Percentiles rank a stretch among this genome's conserved stretches.
phyloP scores from a whole-genome alignment of 2,797 vertebrate genomes.

The Typhlichthys subterraneus region DNA sequence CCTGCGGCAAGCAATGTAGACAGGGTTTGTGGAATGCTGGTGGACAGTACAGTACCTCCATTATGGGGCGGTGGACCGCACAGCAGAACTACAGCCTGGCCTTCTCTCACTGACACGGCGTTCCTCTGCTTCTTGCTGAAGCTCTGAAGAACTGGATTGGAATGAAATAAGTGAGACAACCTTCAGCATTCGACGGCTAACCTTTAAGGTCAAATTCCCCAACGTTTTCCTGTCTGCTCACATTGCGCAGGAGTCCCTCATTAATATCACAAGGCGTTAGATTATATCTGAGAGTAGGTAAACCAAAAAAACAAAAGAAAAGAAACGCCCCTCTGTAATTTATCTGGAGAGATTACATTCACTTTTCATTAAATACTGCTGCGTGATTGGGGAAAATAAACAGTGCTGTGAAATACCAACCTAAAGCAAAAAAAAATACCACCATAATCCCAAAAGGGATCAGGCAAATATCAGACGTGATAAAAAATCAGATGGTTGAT shows the following conservation, averaged over 20 bases:
- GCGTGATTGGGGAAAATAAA: constrained; percentile 50
- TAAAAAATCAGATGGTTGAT: constrained; percentile 1
- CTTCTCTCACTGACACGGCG: constrained; percentile 87
- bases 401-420: constrained; percentile 51
- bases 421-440: constrained; percentile 65
- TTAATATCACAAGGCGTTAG: constrained; percentile 25
- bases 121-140: constrained; percentile 87
- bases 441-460: constrained; percentile 45
- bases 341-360: constrained; percentile 52
- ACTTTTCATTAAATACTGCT: constrained; percentile 74
- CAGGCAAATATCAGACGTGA: constrained; percentile 36
- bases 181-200: constrained; percentile 29
- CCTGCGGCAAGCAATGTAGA: constrained; percentile 32
- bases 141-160: constrained; percentile 87
- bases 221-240: constrained; percentile 24
- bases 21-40: background rate
- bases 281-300: constrained; percentile 23
- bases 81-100: constrained; percentile 93
- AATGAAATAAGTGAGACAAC: constrained; percentile 24
- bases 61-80: constrained; percentile 90
- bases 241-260: constrained; percentile 5
- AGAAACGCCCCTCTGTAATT: constrained; percentile 21
- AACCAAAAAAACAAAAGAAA: background rate
- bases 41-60: constrained; percentile 80
- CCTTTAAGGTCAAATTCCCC: constrained; percentile 14